These are phyloP conservation scores for Meteorus sp. DNA, from an alignment of 1,140 invertebrate species.

Conservation along the genomic window DNA sequence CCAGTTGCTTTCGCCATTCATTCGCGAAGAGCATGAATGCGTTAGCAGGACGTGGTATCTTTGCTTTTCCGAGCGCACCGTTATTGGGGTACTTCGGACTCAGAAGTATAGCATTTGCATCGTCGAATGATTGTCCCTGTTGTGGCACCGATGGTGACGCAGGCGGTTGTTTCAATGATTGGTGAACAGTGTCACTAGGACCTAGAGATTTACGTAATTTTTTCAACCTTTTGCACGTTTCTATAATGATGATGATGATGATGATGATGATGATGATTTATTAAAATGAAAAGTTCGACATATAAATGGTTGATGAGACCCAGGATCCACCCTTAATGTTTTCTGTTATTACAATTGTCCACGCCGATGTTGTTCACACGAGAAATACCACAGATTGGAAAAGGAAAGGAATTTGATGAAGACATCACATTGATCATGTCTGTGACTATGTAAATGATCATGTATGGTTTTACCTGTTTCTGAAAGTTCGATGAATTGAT, in stretches of 20 bases:
- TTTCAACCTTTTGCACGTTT: slow-evolving; percentile 27
- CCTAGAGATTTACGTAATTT: slow-evolving; percentile 20
- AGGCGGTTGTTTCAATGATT: slow-evolving; percentile 28
- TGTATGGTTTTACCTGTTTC: slow-evolving; percentile 22
- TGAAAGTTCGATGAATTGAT: slow-evolving; percentile 22
- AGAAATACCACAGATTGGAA: not conserved
- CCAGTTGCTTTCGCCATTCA: slow-evolving; percentile 63
- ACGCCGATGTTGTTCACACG: too few species aligned
- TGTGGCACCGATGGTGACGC: slow-evolving; percentile 33
- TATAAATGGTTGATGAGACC: too few species aligned
- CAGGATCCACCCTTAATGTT: too few species aligned
- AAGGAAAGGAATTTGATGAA: slow-evolving; percentile 1
- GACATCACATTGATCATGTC: not conserved
- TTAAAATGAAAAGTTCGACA: too few species aligned
- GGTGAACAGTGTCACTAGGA: too few species aligned
- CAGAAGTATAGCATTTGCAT: slow-evolving; percentile 13
- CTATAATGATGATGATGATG: too few species aligned
- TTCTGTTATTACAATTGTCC: too few species aligned
- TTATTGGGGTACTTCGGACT: slow-evolving; percentile 16
- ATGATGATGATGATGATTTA: too few species aligned
- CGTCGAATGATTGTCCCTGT: slow-evolving; percentile 3
- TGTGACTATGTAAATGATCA: not conserved
- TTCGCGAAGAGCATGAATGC: slow-evolving; percentile 72
- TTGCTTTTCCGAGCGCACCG: slow-evolving; percentile 43
- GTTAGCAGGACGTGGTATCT: slow-evolving; percentile 67